Conservation (phyloP, 2,888 invertebrate genomes). For the Sepiola atlantica region DNA sequence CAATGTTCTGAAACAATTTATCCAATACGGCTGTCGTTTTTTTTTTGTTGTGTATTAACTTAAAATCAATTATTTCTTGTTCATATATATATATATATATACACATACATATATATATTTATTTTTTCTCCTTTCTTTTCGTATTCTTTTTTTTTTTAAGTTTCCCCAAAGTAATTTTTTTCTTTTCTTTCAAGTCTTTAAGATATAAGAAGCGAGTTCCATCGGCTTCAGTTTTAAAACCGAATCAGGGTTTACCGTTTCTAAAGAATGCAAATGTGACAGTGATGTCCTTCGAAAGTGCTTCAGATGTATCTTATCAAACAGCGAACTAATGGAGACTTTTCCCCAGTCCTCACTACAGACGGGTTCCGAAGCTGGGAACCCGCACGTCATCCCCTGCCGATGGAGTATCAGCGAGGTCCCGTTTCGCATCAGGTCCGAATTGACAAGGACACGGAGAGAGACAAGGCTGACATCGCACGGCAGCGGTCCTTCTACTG, state of each 20-base stretch:
- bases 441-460: conserved; percentile 61
- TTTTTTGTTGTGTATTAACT: not conserved
- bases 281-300: conserved; percentile 46
- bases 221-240: conserved; percentile 59
- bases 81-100: too few species aligned
- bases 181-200: conserved; percentile 37
- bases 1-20: not conserved
- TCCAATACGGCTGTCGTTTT: not conserved
- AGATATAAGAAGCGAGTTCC: conserved; percentile 61
- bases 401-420: conserved; percentile 67
- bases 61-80: too few species aligned
- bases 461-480: conserved; percentile 65
- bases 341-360: conserved; percentile 54
- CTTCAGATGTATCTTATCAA: conserved; percentile 55
- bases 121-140: not conserved
- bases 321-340: conserved; percentile 54
- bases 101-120: not conserved
- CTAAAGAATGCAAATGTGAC: conserved; percentile 59
- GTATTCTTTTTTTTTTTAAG: not conserved
- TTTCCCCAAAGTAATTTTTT: not conserved
- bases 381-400: conserved; percentile 64
- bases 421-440: conserved; percentile 62
- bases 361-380: conserved; percentile 54
- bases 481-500: conserved; percentile 59
- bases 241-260: conserved; percentile 52